Evolutionary conservation across 2,888 invertebrate genomes (phyloP), one percentile per base, ranked within the genome.

Genomic region (Mycalesis mineus): DNA sequence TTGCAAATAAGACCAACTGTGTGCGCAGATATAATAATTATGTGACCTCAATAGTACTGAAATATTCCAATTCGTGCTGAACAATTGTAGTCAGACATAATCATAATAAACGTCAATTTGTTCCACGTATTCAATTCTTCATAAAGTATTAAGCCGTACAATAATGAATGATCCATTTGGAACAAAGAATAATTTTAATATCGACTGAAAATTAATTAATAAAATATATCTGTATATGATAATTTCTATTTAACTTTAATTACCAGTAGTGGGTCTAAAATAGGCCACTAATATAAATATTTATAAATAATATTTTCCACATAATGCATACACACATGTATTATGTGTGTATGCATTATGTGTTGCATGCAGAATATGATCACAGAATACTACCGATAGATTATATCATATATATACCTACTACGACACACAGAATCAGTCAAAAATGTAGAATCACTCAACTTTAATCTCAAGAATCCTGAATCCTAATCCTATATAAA

Each of bases 401-500:
- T 22, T 22, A 22, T 5, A 22, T 22, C 22, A 22, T 22, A n/a
- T n/a, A n/a, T n/a, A n/a, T n/a, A n/a, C n/a, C n/a, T n/a, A n/a
- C n/a, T n/a, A n/a, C n/a, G n/a, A n/a, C n/a, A n/a, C 22, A 33
- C 33, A 11, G 33, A 7, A 5, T 33, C 33, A 9, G 9, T 14
- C 3, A 14, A 40, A 14, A 14, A 40, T 9, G 11, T 11, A n/a
- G n/a, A n/a, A n/a, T n/a, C n/a, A n/a, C n/a, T n/a, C n/a, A n/a
- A 2, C 29, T 45, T 31, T 7, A 37, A 37, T 28, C 22, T 28
- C 33, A 42, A 52, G 33, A 52, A 52, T n/a, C 40, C 33, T 17
- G 33, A 17, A 33, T 52, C 31, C 39, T 31, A 42, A 52, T 52
- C 52, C 52, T 42, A 17, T 53, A 45, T 29, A 11, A 37, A 45